A percentile compares a stretch with the other conserved stretches of the same genome.
These are phyloP conservation scores for Mobula birostris DNA, from an alignment of 2,113 vertebrate genomes.

Conservation along the genomic window DNA sequence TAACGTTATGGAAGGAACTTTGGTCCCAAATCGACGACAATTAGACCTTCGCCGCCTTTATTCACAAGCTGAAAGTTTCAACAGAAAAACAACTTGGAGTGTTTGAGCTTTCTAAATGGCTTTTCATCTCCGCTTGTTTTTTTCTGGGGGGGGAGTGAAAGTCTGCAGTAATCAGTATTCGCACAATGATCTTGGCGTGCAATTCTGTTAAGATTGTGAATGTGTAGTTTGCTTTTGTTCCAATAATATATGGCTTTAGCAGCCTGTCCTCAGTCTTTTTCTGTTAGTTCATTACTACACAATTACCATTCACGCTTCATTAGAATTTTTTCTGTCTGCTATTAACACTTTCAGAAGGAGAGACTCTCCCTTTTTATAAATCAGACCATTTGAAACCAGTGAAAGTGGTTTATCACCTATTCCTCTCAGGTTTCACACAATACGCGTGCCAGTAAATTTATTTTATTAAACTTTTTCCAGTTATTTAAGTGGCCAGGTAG, in stretches of 20 bases:
- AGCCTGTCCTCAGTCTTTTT: conserved; percentile 92
- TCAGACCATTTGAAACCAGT: conserved; percentile 73
- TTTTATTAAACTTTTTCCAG: background rate
- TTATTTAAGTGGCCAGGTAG: background rate
- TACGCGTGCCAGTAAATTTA: conserved; percentile 11
- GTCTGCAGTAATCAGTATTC: conserved; percentile 81
- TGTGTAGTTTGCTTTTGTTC: conserved; percentile 98
- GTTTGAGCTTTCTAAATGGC: conserved; percentile 75
- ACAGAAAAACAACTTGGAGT: conserved; percentile 76
- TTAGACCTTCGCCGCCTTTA: conserved; percentile 79
- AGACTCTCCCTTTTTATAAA: conserved; percentile 63
- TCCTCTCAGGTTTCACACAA: conserved; percentile 39
- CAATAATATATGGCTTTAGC: conserved; percentile 95
- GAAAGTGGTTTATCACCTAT: conserved; percentile 88
- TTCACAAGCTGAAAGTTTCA: conserved; percentile 64
- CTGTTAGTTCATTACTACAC: conserved; percentile 98
- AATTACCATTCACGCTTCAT: conserved; percentile 98
- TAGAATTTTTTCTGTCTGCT: conserved; percentile 83
- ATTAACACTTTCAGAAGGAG: conserved; percentile 59
- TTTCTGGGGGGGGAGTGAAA: conserved; percentile 56
- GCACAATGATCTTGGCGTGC: conserved; percentile 76
- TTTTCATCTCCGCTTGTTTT: conserved; percentile 96
- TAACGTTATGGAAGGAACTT: conserved; percentile 39
- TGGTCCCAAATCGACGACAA: conserved; percentile 73
- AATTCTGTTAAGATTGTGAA: conserved; percentile 93